Evolutionary conservation across 2,113 vertebrate species (phyloP), one percentile per base, ranked within the genome.

Genomic region (Neotoma lepida): DNA sequence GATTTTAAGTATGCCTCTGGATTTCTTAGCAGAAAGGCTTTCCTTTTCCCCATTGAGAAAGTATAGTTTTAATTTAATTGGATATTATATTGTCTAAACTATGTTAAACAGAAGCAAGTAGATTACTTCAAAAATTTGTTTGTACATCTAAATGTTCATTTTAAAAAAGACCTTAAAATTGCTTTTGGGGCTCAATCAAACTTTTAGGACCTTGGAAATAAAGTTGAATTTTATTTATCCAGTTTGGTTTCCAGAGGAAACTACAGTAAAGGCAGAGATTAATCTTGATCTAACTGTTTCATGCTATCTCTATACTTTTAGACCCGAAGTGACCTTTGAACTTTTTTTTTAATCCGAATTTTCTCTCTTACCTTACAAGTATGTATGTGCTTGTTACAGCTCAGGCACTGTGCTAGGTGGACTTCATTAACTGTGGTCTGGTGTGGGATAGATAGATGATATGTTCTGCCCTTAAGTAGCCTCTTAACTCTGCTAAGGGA

Each of bases 21-120:
- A 81, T 56, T 73, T 96, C 90, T 91, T 96, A 95, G 49, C 74
- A 66, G 49, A 74, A 89, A 89, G 26, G 24, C 39, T 44, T 78
- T 78, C 22, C 70, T 85, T 92, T 74, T 49, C 91, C 81, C 61
- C 88, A 6, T 89, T 88, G 39, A 94, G 22, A 84, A 94, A 91
- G 4, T 91, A 15, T 90, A 71, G 28, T 87, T 87, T 70, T 94
- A 81, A 80, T 95, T 96, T 89, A 94, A 13, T 84, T 88, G 88
- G 84, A 61, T 8, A 35, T 92, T 93, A 61, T 12, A 33, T 92
- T 93, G 44, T 88, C 39, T 93, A 88, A 95, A 97, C 73, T 58
- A 15, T 90, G 61, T 88, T 44, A 66, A 28, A 35, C 49, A 77
- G 64, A 87, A 94, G 22, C 88, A 95, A 78, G 64, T 87, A 30